These are phyloP conservation scores for Imbricaverruca yamaguchii DNA, from an alignment of 2,888 invertebrate genomes.

Conservation along the genomic window DNA sequence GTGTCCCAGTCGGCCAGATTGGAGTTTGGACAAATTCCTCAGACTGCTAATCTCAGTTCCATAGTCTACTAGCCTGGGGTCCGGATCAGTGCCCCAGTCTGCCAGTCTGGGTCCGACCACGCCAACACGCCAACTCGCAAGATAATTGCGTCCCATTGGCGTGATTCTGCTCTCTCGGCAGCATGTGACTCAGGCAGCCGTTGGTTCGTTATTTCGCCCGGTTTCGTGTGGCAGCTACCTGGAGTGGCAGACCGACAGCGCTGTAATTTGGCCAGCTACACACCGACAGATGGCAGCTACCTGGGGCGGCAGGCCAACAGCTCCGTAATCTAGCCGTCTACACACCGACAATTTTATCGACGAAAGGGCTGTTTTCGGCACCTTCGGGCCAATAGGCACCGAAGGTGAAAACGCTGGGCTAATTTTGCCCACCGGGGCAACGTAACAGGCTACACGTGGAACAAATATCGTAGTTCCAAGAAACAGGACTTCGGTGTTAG, in stretches of 20 bases:
- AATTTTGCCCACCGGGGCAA: neutral
- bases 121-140: no score
- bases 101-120: no score
- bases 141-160: no score
- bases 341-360: neutral
- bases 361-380: constrained; percentile 8
- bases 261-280: neutral
- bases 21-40: no score
- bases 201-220: no score
- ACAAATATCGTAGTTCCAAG: neutral
- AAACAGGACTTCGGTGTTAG: neutral
- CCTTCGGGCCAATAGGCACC: neutral
- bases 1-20: no score
- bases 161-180: no score
- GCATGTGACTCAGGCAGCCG: no score
- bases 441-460: neutral
- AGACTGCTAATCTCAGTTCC: no score
- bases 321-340: neutral
- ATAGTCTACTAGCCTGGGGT: no score
- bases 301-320: neutral
- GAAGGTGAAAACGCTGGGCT: neutral
- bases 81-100: no score
- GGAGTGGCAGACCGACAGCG: neutral
- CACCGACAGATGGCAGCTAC: neutral
- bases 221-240: neutral